Evolutionary conservation across 1,140 invertebrate species (phyloP).

Genomic region (Phortica variegata): DNA sequence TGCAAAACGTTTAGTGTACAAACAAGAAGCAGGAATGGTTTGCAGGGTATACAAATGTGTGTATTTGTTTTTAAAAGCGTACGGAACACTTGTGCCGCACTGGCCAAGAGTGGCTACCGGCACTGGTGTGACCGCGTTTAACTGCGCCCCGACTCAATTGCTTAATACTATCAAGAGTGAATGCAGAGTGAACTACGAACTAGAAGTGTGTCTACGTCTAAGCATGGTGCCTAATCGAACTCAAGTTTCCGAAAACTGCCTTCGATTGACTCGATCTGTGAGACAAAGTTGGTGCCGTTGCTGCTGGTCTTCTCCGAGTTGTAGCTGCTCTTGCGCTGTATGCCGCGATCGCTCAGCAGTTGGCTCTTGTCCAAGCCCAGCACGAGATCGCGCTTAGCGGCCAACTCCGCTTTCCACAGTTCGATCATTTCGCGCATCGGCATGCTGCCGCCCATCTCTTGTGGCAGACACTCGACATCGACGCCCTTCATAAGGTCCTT

Average conservation of each 20-base stretch:
- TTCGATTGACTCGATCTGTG: conserved; percentile 59
- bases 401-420: conserved; percentile 66
- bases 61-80: too few relatives aligned
- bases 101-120: too few relatives aligned
- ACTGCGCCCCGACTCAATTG: too few relatives aligned
- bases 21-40: conserved; percentile 42
- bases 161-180: conserved; percentile 32
- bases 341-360: conserved; percentile 61
- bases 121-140: too few relatives aligned
- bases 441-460: conserved; percentile 74
- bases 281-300: conserved; percentile 45
- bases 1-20: conserved; percentile 29
- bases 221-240: conserved; percentile 67
- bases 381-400: conserved; percentile 64
- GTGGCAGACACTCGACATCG: conserved; percentile 69
- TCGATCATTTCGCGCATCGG: conserved; percentile 76
- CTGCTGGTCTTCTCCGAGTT: conserved; percentile 49
- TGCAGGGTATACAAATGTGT: too few relatives aligned
- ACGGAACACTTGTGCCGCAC: too few relatives aligned
- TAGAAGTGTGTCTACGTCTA: too few relatives aligned
- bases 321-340: conserved; percentile 59
- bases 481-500: conserved; percentile 66
- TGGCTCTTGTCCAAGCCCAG: conserved; percentile 71
- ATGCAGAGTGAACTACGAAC: too few relatives aligned
- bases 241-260: conserved; percentile 73